These are phyloP conservation scores for Echinometra lucunter DNA, from an alignment of 53 echinoderm and acorn worm genomes.

Conservation along the genomic window DNA sequence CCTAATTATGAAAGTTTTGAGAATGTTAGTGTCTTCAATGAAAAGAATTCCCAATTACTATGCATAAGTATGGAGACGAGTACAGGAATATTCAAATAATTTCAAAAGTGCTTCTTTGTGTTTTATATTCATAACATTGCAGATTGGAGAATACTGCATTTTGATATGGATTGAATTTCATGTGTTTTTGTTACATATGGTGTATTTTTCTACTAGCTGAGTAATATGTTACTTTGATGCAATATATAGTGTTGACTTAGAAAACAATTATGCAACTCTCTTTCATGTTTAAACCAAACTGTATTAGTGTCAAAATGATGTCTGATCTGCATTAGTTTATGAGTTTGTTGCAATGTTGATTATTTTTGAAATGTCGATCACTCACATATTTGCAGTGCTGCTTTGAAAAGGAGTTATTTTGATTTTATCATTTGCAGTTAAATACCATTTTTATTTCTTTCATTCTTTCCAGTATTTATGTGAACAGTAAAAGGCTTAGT, in stretches of 20 bases:
- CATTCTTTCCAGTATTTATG: neutral
- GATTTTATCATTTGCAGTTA: conserved; percentile 46
- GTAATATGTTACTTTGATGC: conserved; percentile 46
- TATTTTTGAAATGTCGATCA: neutral
- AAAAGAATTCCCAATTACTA: no score
- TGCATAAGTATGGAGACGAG: no score
- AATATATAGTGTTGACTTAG: conserved; percentile 47
- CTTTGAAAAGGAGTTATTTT: neutral
- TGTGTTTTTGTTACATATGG: neutral
- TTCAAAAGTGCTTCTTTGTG: no score
- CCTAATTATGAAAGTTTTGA: no score
- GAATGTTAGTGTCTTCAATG: no score
- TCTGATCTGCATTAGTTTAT: neutral
- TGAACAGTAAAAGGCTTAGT: conserved; percentile 22
- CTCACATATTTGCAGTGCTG: conserved; percentile 47
- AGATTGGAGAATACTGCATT: no score
- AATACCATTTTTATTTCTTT: neutral
- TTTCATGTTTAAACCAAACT: conserved; percentile 24
- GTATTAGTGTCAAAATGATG: conserved; percentile 24
- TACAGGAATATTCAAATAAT: no score
- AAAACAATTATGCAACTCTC: conserved; percentile 47
- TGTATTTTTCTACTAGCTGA: conserved; percentile 29
- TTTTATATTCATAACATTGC: no score
- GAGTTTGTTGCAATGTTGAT: neutral
- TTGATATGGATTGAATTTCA: no score